phyloP scores from a whole-genome alignment of 2,888 invertebrate genomes.

The Stenichneumon culpator region DNA sequence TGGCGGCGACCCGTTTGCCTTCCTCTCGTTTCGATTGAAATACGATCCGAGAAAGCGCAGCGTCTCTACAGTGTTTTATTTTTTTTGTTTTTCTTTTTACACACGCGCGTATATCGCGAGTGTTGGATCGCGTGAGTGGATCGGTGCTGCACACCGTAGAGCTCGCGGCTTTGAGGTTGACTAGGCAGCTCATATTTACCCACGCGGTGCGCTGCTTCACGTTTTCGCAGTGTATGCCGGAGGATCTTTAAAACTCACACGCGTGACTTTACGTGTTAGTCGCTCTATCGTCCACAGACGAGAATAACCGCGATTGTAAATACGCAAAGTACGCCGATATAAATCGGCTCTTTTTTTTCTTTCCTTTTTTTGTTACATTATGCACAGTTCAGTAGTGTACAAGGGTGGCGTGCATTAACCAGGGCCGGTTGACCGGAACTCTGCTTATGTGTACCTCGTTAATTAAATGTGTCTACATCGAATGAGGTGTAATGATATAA shows the following conservation, averaged over 20 bases:
- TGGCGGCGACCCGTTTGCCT: constrained; percentile 30
- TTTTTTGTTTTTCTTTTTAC: neutral
- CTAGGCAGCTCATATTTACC: constrained; percentile 10
- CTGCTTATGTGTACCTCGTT: constrained; percentile 43
- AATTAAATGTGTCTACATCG: constrained; percentile 60
- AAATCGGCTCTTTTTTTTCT: neutral
- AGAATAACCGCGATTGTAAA: constrained; percentile 33
- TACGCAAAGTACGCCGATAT: constrained; percentile 14
- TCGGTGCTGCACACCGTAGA: neutral
- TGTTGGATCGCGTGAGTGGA: constrained; percentile 57
- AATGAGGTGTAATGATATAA: constrained; percentile 64
- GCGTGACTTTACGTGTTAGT: constrained; percentile 50
- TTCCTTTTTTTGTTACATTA: constrained; percentile 5
- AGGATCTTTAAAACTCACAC: constrained; percentile 54
- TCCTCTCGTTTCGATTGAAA: constrained; percentile 54
- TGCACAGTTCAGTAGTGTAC: constrained; percentile 11
- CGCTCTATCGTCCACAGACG: neutral
- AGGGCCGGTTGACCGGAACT: constrained; percentile 5
- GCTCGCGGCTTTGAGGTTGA: constrained; percentile 26
- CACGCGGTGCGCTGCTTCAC: neutral
- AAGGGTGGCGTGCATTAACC: neutral
- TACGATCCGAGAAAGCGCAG: constrained; percentile 38
- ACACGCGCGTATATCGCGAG: neutral
- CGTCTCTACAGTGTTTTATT: neutral
- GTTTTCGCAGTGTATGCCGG: neutral